Evolutionary conservation across 2,113 vertebrate genomes (phyloP), one percentile per base, ranked within the genome.

Genomic region (Oryzias curvinotus): DNA sequence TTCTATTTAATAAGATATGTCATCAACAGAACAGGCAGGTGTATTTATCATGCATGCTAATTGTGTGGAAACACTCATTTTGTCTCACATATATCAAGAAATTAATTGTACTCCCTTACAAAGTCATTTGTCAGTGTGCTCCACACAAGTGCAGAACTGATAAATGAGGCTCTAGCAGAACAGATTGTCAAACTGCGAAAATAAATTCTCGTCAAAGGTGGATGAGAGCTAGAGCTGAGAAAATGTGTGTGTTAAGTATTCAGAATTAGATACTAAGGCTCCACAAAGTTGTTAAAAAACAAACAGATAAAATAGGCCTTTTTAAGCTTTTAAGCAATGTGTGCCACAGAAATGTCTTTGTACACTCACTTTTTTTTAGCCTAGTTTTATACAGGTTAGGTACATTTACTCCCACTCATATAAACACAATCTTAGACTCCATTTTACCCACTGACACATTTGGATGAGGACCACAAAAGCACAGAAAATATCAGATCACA

Each of bases 41-140:
- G 26, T 71, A 85, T 88, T 78, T 60, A 76, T 88, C 81, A 82
- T 77, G 69, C 68, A 77, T 75, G 58, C 79, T 86, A 87, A 89
- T 80, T 77, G 73, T 77, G 73, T 65, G 79, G 81, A 84, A 86
- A 81, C 75, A 78, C 65, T 86, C 63, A 62, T 88, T 87, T 82
- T 65, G 73, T 82, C 75, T 71, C 62, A 52, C 30, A 46, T 57
- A 54, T 59, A 57, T 62, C 52, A 64, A 80, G 72, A 64, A 75
- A 83, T 87, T 82, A 78, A 84, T 87, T 79, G 80, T 50, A 73
- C 45, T 26, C 14, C 28, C 68, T 55, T 70, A 59, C 56, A 23
- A 30, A 65, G 72, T 77, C 62, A 87, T 89, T 86, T 84, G 72
- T 82, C 78, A 65, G 60, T 50, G 45, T 50, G 52, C 68, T 61